Evolutionary conservation across 2,797 vertebrate genomes (phyloP), one percentile per base, ranked within the genome.

Genomic region (Vespertilio murinus): DNA sequence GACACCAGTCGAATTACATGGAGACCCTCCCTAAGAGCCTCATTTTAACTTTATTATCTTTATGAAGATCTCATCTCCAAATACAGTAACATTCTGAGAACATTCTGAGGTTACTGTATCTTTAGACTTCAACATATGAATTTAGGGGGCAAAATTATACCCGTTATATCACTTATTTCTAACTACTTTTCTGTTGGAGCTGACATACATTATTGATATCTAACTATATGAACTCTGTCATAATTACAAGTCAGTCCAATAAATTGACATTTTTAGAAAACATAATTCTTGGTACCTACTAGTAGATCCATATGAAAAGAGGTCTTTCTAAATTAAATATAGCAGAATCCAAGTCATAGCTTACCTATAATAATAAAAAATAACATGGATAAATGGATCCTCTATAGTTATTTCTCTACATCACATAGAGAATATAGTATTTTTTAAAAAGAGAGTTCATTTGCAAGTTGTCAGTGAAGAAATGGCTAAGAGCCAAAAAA

Each of bases 1-100:
- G 40, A 61, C 40, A 40, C 18, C 17, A 59, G n/a, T 67, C 23
- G 61, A 49, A 38, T 73, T 73, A 79, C 13, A 81, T 61, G 38
- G 49, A 13, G 56, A 20, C 4, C 30, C 30, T 52, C 18, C 49
- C 65, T 64, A 38, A 69, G 40, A 56, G 70, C 56, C 28, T 85
- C 42, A 40, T 65, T 94, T 87, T 90, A 91, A 81, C 16, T 94
- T 54, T 70, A 75, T 92, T 64, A 80, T 42, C n/a, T 56, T 77
- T 93, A 33, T 90, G 12, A 88, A 82, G 69, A 73, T 13, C 69
- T 52, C 42, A 6, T 75, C 33, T 94, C 42, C 78, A 92, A 96
- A 93, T 33, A 87, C 20, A 79, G 47, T 30, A 33, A 71, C 8
- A 40, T 69, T 87, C 42, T 56, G 28, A 81, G 79, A 33, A 71